phyloP scores from a whole-genome alignment of 2,888 invertebrate species.

The Apamea anceps region DNA sequence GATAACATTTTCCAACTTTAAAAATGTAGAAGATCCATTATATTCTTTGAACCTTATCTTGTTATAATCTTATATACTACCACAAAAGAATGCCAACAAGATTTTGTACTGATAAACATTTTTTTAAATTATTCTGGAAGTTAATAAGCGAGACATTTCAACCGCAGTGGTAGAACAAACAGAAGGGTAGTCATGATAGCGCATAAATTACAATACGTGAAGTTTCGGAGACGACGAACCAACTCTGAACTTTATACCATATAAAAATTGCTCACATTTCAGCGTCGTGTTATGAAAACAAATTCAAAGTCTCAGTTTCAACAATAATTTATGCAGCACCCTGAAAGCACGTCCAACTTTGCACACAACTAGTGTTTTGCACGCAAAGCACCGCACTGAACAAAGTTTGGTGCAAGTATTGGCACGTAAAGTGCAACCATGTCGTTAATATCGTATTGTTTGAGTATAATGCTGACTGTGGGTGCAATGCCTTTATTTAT shows the following conservation, averaged over 20 bases:
- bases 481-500: constrained; percentile 70
- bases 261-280: constrained; percentile 55
- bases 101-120: constrained; percentile 50
- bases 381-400: constrained; percentile 45
- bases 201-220: constrained; percentile 71
- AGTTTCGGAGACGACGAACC: constrained; percentile 47
- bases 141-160: constrained; percentile 27
- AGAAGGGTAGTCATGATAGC: constrained; percentile 66
- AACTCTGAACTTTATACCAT: constrained; percentile 51
- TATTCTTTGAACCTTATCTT: constrained; percentile 54
- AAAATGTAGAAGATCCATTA: constrained; percentile 38
- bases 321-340: constrained; percentile 67
- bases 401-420: constrained; percentile 66
- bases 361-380: constrained; percentile 48
- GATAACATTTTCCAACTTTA: constrained; percentile 29
- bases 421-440: constrained; percentile 63
- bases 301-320: constrained; percentile 52
- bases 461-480: constrained; percentile 64
- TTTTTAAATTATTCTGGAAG: constrained; percentile 53
- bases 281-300: constrained; percentile 44
- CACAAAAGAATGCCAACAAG: constrained; percentile 58
- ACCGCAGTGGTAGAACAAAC: constrained; percentile 50
- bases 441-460: constrained; percentile 72
- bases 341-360: constrained; percentile 60
- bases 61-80: constrained; percentile 44